These are phyloP conservation scores for Cacatua alba DNA, from an alignment of 2,113 vertebrate genomes.

Conservation along the genomic window DNA sequence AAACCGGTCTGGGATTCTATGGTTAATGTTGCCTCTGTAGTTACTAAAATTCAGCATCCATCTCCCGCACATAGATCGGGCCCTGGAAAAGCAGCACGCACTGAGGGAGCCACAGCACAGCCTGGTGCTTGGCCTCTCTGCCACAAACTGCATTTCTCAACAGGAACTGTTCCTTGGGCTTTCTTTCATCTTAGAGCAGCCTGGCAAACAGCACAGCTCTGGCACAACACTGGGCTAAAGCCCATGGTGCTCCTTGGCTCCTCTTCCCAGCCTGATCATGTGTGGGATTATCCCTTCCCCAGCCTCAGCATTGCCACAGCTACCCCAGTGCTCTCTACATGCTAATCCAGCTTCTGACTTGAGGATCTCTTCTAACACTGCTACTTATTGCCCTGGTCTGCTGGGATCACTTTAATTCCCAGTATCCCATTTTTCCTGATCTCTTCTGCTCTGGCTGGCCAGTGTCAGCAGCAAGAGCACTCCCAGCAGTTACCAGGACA, in stretches of 20 bases:
- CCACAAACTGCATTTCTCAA: not conserved
- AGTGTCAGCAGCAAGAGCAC: accelerated
- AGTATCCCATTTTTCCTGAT: not conserved
- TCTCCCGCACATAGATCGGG: not conserved
- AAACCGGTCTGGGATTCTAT: not conserved
- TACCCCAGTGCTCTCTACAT: accelerated
- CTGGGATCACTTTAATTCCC: not conserved
- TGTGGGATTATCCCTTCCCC: not conserved
- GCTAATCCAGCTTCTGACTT: accelerated
- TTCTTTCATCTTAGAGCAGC: not conserved
- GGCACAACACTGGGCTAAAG: not conserved
- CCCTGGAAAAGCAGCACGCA: not conserved
- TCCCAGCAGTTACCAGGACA: not conserved
- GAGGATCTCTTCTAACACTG: accelerated
- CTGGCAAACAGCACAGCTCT: not conserved
- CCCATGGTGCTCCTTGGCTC: not conserved
- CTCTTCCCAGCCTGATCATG: accelerated
- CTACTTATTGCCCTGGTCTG: accelerated
- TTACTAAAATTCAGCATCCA: not conserved
- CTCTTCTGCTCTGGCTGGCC: not conserved
- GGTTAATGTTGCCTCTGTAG: not conserved
- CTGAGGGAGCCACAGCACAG: not conserved
- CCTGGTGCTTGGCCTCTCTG: not conserved
- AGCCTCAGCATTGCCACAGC: not conserved
- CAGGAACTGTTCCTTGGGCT: not conserved